Base-by-base conservation (phyloP, 1,140 invertebrate genomes). In the Bombus haemorrhoidalis region DNA sequence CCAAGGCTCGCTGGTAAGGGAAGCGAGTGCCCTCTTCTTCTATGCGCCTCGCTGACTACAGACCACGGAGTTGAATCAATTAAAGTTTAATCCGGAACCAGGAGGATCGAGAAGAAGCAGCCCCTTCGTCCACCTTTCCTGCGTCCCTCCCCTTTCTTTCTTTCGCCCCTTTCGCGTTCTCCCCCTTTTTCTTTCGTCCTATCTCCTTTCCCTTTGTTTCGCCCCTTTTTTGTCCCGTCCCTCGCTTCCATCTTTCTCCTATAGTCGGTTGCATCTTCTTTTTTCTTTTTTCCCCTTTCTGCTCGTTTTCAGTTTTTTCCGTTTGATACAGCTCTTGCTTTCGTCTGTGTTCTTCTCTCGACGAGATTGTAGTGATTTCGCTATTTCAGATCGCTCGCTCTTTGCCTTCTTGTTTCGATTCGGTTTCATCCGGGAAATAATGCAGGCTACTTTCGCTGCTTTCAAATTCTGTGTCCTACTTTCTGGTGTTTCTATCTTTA, bases 61-160 rank as follows among this genome's bases (percentile, higher is more conserved):
- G 92, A 94, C 92, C 92, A 92, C 94, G 91, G 92, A 93, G 93
- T 94, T 94, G 93, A 94, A 94, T 95, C 94, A 95, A 95, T 95
- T 95, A 95, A 94, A 94, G 92, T 95, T 95, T 94, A 94, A 95
- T 95, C 93, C 93, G 92, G 93, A 94, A 94, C 93, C 91, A 88
- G 89, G 90, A 93, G 89, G 90, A 93, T 94, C 91, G 92, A 90
- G 91, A n/a, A 91, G 90, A 92, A 86, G 85, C 80, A 57, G 57
- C 80, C 71, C 85, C 82, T 85, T 83, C 86, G 88, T 89, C 87
- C 87, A 89, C 76, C 72, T 89, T 82, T 89, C 41, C 77, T 66
- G 18, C 62, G 4, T 13, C 62, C 68, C 59, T 57, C 74, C 66
- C 72, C 59, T 86, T 66, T 89, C 74, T 74, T 39, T 72, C 43